Evolutionary conservation across 2,113 vertebrate genomes (phyloP).

Genomic region (Amphiprion percula): DNA sequence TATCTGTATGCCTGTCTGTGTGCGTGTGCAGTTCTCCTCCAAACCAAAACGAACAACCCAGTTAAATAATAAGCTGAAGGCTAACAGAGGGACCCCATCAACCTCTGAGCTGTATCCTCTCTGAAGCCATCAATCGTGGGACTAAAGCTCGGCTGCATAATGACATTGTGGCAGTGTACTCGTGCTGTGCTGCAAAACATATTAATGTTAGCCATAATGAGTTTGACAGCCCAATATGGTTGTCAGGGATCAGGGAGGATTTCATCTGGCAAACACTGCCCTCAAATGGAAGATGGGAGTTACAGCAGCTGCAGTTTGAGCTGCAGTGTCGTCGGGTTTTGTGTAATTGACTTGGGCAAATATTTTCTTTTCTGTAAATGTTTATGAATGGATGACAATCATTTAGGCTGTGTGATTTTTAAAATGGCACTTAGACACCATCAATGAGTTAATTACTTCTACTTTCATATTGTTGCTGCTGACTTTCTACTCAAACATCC

Average conservation of each 20-base stretch:
- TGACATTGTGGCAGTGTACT: conserved; percentile 79
- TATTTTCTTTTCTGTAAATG: not conserved
- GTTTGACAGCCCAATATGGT: conserved; percentile 79
- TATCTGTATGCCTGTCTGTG: conserved; percentile 51
- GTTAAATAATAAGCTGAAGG: conserved; percentile 82
- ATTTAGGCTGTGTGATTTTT: conserved; percentile 36
- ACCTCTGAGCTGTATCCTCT: conserved; percentile 78
- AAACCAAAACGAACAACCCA: conserved; percentile 72
- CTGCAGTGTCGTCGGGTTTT: conserved; percentile 47
- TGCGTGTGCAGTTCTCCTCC: conserved; percentile 58
- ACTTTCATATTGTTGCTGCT: not conserved
- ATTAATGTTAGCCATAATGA: conserved; percentile 79
- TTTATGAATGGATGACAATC: conserved; percentile 12
- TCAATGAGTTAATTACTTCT: conserved; percentile 12
- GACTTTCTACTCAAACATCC: conserved; percentile 13
- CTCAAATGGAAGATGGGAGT: conserved; percentile 73
- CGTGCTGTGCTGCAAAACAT: conserved; percentile 78
- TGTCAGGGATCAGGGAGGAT: conserved; percentile 36
- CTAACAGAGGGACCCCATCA: conserved; percentile 82
- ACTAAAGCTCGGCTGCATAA: conserved; percentile 78
- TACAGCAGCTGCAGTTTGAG: conserved; percentile 54
- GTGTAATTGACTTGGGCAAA: conserved; percentile 15
- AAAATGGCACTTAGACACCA: conserved; percentile 15
- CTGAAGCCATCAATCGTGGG: conserved; percentile 80
- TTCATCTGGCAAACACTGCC: conserved; percentile 76